Conservation (phyloP, 92 coral and sea anemone species). For the Hydrozoanthus gracilis region DNA sequence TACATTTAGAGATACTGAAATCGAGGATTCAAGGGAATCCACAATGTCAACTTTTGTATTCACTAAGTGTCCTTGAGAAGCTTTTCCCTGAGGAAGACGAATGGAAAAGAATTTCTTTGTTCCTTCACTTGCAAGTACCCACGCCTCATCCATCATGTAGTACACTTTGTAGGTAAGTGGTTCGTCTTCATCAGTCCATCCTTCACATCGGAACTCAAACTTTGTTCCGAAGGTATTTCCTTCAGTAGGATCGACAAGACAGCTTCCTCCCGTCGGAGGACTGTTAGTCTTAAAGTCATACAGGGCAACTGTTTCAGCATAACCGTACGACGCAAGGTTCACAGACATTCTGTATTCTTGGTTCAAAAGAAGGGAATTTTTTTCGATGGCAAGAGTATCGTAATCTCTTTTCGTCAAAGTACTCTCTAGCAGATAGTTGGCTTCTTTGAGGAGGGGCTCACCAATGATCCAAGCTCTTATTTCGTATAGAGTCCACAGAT, state of each 20-base stretch:
- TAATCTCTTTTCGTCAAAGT: background rate
- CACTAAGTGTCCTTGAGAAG: background rate
- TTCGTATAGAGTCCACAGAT: constrained; percentile 10
- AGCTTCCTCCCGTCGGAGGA: constrained; percentile 70
- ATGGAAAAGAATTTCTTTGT: background rate
- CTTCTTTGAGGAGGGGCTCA: constrained; percentile 3
- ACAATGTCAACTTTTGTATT: background rate
- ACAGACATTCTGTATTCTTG: constrained; percentile 5
- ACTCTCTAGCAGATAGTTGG: background rate
- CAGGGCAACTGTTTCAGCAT: background rate
- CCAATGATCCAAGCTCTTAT: constrained; percentile 8
- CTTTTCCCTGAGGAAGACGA: constrained; percentile 36
- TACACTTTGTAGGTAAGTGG: constrained; percentile 72
- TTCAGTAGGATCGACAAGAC: constrained; percentile 57
- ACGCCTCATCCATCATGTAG: constrained; percentile 50
- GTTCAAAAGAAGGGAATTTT: background rate
- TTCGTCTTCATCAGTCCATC: constrained; percentile 76
- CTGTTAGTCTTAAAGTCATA: constrained; percentile 44
- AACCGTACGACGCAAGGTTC: background rate
- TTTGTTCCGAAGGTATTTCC: constrained; percentile 71
- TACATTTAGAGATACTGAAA: background rate
- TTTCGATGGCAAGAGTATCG: constrained; percentile 14
- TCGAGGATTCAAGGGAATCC: background rate
- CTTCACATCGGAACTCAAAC: constrained; percentile 65
- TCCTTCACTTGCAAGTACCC: constrained; percentile 19